A percentile compares a stretch with the other conserved stretches of the same genome.
Evolutionary conservation across 2,888 invertebrate genomes (phyloP).

Genomic region (Galeruca laticollis): DNA sequence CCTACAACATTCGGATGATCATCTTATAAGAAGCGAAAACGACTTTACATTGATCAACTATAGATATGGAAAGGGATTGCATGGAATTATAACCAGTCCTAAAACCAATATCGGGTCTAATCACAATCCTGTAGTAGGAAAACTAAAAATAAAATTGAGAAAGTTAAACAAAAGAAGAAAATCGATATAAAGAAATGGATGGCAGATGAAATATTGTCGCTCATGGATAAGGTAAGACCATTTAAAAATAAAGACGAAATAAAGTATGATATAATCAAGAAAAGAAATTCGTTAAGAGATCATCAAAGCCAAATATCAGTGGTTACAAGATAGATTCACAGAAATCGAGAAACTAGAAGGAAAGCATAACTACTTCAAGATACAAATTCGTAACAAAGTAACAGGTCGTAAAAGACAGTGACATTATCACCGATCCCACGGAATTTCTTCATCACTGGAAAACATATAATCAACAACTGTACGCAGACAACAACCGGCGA

Average conservation of each 20-base stretch:
- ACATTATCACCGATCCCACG: too few relatives aligned
- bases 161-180: slow-evolving; percentile 27
- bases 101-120: slow-evolving; percentile 2
- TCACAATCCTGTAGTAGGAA: neutral
- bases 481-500: neutral
- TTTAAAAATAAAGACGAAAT: too few relatives aligned
- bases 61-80: slow-evolving; percentile 4
- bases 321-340: too few relatives aligned
- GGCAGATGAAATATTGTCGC: slow-evolving; percentile 1
- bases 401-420: neutral
- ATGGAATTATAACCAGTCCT: slow-evolving; percentile 2
- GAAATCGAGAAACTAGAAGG: too few relatives aligned
- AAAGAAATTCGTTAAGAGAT: neutral
- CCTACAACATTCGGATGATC: neutral
- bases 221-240: too few relatives aligned
- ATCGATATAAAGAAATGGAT: slow-evolving; percentile 20
- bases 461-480: neutral
- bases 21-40: neutral
- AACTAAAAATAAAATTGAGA: slow-evolving; percentile 9
- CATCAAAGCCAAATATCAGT: neutral
- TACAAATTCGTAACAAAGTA: too few relatives aligned
- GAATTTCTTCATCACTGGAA: neutral
- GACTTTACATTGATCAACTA: neutral
- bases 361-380: too few relatives aligned
- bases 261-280: neutral